A percentile compares a stretch with the other conserved stretches of the same genome.
phyloP scores from a whole-genome alignment of 2,797 vertebrate genomes.

The Peromyscus nudipes region DNA sequence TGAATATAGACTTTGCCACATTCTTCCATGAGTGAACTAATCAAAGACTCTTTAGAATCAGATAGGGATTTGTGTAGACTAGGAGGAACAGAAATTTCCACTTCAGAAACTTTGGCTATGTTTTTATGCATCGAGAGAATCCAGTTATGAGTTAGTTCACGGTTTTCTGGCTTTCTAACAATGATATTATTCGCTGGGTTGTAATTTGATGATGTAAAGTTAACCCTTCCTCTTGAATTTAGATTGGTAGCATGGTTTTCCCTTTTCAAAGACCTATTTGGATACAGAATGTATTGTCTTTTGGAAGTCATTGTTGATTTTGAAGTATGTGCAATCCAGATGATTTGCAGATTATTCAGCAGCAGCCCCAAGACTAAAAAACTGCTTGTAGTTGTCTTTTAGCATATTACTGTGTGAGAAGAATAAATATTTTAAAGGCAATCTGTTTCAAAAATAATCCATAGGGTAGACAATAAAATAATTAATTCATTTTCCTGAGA shows the following conservation, averaged over 20 bases:
- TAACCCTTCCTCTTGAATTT: slow-evolving; percentile 90
- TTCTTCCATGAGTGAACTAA: background rate
- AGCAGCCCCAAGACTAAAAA: background rate
- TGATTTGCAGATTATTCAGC: background rate
- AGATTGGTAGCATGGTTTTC: slow-evolving; percentile 87
- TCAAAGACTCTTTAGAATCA: background rate
- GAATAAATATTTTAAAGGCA: slow-evolving; percentile 10
- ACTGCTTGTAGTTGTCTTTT: background rate
- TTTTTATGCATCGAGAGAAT: slow-evolving; percentile 92
- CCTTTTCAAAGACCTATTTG: slow-evolving; percentile 90
- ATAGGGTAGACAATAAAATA: background rate
- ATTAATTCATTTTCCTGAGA: background rate
- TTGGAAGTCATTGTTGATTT: slow-evolving; percentile 92
- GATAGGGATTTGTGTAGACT: background rate
- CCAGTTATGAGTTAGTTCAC: slow-evolving; percentile 90
- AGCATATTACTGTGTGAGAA: slow-evolving; percentile 41
- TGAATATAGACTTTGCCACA: slow-evolving; percentile 84
- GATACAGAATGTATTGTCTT: slow-evolving; percentile 92
- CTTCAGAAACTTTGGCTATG: slow-evolving; percentile 76
- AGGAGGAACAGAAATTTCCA: slow-evolving; percentile 31
- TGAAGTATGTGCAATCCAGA: background rate
- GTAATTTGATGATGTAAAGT: slow-evolving; percentile 92
- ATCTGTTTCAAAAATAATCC: background rate
- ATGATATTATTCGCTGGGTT: slow-evolving; percentile 92
- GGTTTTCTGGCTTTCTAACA: slow-evolving; percentile 91